Base-by-base conservation (phyloP, 2,797 vertebrate genomes). In the Gymnoscopelus microlampas region DNA sequence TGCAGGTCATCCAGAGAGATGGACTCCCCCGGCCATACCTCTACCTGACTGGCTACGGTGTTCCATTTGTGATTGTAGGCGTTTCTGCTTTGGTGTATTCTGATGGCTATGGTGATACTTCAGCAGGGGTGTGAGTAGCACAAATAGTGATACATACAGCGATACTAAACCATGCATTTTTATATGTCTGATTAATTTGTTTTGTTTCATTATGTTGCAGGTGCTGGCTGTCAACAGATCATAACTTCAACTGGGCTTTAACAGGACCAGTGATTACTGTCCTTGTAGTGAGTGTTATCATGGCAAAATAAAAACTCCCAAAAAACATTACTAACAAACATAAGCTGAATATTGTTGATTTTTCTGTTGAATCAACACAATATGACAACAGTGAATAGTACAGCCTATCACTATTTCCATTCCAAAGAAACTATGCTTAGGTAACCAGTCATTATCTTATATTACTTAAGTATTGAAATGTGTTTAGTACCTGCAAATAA, bases 41-140 rank as follows among this genome's bases (percentile, higher is more conserved):
- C 63, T 93, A 87, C 53, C 60, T 92, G 47, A 39, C 88, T 60
- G 94, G 95, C 73, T 95, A 95, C 0, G 89, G 94, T 0, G 10
- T 91, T 60, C 93, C 95, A 1, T 82, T 91, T 23, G 66, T 91
- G 48, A 91, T 94, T 1, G 93, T 95, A 39, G 76, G 79, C 3
- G 62, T 92, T 44, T 95, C 94, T 19, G 92, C 91, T 1, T 55
- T 79, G 4, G 54, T 88, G 0, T 81, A 80, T 49, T 90, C 90
- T 44, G 70, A 57, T 4, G 90, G 93, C 26, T 95, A 95, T 26
- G 94, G 94, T 4, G 91, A 77, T 0, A 58, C 78, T n/a, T 48
- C 68, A 39, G 80, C 60, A 53, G 50, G 77, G 0, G 54, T 39
- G 90, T 91, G 61, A 86, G 90, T 88, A 63, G 19, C 44, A 70